phyloP scores from a whole-genome alignment of 1,140 invertebrate genomes.

The Harpegnathos saltator region DNA sequence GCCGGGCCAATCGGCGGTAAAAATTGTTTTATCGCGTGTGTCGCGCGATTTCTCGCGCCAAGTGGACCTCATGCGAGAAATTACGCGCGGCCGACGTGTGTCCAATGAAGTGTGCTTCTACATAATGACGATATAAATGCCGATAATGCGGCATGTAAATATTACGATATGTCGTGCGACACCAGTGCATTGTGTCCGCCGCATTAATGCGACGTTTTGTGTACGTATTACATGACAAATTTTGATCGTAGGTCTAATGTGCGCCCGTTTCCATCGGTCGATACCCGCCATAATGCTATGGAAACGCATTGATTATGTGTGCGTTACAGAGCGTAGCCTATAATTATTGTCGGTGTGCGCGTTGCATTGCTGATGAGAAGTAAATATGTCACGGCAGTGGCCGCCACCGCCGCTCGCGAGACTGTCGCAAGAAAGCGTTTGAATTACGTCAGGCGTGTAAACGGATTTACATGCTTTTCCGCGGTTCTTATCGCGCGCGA shows the following conservation, averaged over 20 bases:
- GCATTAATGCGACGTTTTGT: constrained; percentile 7
- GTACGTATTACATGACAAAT: constrained; percentile 16
- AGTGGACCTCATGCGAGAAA: constrained; percentile 9
- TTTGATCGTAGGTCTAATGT: constrained; percentile 20
- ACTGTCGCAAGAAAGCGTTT: constrained; percentile 49
- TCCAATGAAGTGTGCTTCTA: constrained; percentile 15
- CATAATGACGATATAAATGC: neutral
- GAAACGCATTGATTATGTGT: constrained; percentile 17
- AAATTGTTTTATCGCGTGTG: constrained; percentile 7
- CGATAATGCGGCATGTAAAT: neutral
- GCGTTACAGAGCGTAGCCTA: constrained; percentile 22
- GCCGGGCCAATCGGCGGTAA: too few relatives aligned
- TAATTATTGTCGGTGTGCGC: constrained; percentile 55
- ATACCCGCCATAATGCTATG: constrained; percentile 24
- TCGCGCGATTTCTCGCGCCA: neutral
- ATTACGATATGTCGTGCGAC: neutral
- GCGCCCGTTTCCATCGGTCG: neutral
- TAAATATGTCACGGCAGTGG: constrained; percentile 58
- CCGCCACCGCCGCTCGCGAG: constrained; percentile 10
- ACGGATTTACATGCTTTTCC: constrained; percentile 12
- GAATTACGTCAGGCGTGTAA: constrained; percentile 57
- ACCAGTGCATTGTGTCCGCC: constrained; percentile 11
- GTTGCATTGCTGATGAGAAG: constrained; percentile 60
- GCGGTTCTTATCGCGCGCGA: neutral
- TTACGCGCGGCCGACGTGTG: neutral